Percentiles rank a stretch among this genome's conserved stretches.
phyloP scores from a whole-genome alignment of 2,113 vertebrate genomes.

The Rhynchopsitta pachyrhyncha region DNA sequence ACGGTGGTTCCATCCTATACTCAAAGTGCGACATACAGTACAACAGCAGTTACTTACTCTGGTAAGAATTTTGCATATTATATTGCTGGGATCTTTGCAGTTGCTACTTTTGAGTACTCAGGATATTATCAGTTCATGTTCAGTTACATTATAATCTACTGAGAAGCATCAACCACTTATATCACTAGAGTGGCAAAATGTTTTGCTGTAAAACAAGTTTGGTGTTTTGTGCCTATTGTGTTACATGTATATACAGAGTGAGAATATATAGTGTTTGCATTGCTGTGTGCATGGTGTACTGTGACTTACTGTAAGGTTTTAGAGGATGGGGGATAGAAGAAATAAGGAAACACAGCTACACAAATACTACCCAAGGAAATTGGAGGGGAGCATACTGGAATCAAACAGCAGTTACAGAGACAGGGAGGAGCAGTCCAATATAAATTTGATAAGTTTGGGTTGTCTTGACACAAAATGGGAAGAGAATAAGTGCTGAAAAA shows the following conservation, averaged over 20 bases:
- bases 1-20: conserved; percentile 96
- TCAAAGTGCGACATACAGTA: conserved; percentile 96
- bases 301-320: background rate
- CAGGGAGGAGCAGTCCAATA: background rate
- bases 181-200: background rate
- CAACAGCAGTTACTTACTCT: conserved; percentile 95
- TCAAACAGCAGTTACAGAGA: background rate
- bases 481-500: background rate
- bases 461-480: background rate
- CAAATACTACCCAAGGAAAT: background rate
- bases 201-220: background rate
- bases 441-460: background rate
- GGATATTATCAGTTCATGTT: background rate
- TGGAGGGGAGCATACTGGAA: background rate
- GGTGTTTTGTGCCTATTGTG: background rate
- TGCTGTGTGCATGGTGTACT: background rate
- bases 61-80: conserved; percentile 73
- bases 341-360: background rate
- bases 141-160: background rate
- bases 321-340: background rate
- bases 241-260: background rate
- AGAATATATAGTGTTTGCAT: background rate
- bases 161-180: background rate
- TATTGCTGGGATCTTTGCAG: background rate
- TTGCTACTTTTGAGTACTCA: background rate